Percentiles rank a stretch among this genome's conserved stretches.
These are phyloP conservation scores for Drosophila borborema DNA, from an alignment of 2,888 invertebrate species.

Conservation along the genomic window DNA sequence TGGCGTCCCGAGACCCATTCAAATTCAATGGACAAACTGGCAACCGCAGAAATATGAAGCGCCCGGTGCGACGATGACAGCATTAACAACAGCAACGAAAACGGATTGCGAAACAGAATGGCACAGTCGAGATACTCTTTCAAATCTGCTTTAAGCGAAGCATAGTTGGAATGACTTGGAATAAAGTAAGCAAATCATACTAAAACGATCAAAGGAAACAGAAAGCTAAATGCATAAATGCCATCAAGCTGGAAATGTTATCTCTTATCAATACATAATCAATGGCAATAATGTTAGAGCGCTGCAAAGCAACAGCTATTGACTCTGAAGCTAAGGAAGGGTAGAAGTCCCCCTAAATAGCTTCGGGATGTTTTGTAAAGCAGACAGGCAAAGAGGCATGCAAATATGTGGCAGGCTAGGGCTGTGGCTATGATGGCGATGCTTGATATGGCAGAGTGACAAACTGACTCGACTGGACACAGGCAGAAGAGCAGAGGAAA, in stretches of 20 bases:
- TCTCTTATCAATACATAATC: neutral
- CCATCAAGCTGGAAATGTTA: too few species aligned
- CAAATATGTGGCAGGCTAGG: constrained; percentile 56
- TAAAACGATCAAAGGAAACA: neutral
- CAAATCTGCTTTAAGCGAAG: neutral
- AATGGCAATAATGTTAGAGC: neutral
- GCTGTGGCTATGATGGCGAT: constrained; percentile 31
- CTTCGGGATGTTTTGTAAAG: constrained; percentile 68
- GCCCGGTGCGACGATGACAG: constrained; percentile 47
- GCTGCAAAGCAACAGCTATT: constrained; percentile 18
- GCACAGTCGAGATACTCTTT: neutral
- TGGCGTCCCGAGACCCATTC: constrained; percentile 3
- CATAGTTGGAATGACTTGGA: neutral
- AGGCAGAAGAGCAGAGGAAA: constrained; percentile 13
- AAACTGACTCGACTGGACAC: constrained; percentile 58
- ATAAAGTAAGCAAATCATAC: neutral
- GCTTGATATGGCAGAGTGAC: constrained; percentile 51
- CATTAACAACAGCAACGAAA: constrained; percentile 11
- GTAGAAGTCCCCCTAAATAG: constrained; percentile 61
- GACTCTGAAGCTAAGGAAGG: constrained; percentile 26
- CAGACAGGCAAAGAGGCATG: constrained; percentile 57
- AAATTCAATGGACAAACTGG: constrained; percentile 46
- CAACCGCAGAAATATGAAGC: constrained; percentile 76
- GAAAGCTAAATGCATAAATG: neutral
- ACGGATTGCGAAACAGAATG: neutral